Evolutionary conservation across 1,140 invertebrate species (phyloP).

Genomic region (Dryas iulia): DNA sequence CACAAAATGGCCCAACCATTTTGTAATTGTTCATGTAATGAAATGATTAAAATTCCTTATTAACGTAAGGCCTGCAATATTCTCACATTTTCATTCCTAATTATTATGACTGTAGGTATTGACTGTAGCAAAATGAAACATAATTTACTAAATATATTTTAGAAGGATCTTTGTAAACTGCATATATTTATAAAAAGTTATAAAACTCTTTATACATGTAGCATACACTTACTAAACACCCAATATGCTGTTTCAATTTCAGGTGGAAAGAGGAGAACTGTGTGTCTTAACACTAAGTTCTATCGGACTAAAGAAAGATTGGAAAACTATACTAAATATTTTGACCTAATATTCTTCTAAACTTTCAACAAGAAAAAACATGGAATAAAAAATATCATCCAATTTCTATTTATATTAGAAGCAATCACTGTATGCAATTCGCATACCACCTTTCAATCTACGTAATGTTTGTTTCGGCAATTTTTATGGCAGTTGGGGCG

Average conservation of each 20-base stretch:
- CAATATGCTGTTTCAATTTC: too few species aligned
- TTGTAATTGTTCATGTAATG: background rate
- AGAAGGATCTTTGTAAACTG: too few species aligned
- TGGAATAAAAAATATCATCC: background rate
- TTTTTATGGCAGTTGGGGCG: constrained; percentile 9
- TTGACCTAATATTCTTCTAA: too few species aligned
- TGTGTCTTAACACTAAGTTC: too few species aligned
- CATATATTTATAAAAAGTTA: too few species aligned
- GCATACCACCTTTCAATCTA: background rate
- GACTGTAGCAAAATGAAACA: background rate
- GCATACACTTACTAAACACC: too few species aligned
- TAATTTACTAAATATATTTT: background rate
- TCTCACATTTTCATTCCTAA: background rate
- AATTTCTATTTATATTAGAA: background rate
- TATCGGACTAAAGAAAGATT: too few species aligned
- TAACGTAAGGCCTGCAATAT: background rate
- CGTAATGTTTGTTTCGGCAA: constrained; percentile 11
- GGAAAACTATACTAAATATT: too few species aligned
- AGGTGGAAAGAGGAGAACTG: too few species aligned
- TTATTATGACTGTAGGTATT: background rate
- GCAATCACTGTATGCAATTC: background rate
- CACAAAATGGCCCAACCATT: background rate
- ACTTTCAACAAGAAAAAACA: too few species aligned
- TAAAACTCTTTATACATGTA: too few species aligned
- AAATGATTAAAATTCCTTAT: constrained; percentile 1